Evolutionary conservation across 2,888 invertebrate genomes (phyloP), one percentile per base, ranked within the genome.

Genomic region (Noctua janthe): DNA sequence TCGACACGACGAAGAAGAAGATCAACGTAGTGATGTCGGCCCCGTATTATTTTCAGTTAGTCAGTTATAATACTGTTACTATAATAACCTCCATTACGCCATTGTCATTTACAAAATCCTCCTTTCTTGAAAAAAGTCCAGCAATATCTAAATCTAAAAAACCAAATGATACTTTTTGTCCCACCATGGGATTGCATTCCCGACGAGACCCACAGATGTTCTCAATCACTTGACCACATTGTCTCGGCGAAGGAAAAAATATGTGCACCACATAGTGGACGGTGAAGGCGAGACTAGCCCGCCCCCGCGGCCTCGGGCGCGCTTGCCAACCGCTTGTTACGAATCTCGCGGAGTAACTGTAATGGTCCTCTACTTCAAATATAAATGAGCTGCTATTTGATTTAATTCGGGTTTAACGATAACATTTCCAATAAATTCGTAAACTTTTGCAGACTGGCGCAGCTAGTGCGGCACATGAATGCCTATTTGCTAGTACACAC

Each of bases 361-460:
- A 84, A 76, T 71, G 62, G 66, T 66, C 15, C 70, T 64, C 56
- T 72, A 76, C 86, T 73, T 66, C 70, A 76, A 72, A 86, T 74
- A 67, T 74, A 74, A 66, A 80, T 83, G 86, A 56, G 43, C 49
- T 49, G 71, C 39, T 74, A 77, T 84, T 83, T 74, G 56, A 67
- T 77, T 76, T 56, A 76, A 67, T 74, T 82, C n/a, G 35, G 69
- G 43, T 74, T 82, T 56, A 49, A 56, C 74, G 62, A 86, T 76
- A 62, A 39, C 35, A 56, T 74, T 81, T 62, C n/a, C 47, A 54
- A 82, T 82, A 81, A 29, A 73, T 73, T 86, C 51, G 51, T 67
- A 51, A 71, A 72, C 49, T 76, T 81, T 76, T 67, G 62, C 39
- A 73, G 29, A 72, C 47, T 73, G 69, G 64, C 49, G 5, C 66